Evolutionary conservation across 1,140 invertebrate species (phyloP).

Genomic region (Zeugodacus cucurbitae): DNA sequence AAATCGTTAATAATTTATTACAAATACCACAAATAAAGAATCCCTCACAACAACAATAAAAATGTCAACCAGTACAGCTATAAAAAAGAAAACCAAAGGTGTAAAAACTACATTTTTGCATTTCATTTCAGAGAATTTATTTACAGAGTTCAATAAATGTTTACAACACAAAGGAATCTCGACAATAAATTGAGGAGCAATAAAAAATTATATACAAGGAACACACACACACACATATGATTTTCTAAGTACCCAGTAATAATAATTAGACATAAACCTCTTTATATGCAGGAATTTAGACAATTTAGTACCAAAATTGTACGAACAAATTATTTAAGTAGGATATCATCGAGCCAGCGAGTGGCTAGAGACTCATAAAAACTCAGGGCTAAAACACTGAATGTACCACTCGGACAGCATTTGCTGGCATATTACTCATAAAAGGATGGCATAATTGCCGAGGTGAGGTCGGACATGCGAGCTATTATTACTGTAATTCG

Average conservation of each 20-base stretch:
- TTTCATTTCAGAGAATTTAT: background rate
- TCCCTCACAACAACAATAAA: background rate
- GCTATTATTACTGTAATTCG: background rate
- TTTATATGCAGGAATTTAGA: background rate
- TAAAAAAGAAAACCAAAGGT: background rate
- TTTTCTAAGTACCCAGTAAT: background rate
- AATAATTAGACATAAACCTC: background rate
- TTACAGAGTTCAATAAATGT: background rate
- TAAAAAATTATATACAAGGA: background rate
- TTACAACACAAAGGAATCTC: background rate
- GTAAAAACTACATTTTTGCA: background rate
- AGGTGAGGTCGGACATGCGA: background rate
- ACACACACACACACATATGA: background rate
- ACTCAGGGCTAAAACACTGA: background rate
- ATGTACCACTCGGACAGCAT: background rate
- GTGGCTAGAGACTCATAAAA: background rate
- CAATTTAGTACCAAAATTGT: background rate
- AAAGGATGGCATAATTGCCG: background rate
- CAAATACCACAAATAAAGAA: background rate
- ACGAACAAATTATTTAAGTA: background rate
- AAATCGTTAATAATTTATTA: background rate
- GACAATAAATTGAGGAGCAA: background rate
- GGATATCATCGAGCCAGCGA: background rate
- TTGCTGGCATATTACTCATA: background rate
- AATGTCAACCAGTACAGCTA: background rate